Percentiles rank a stretch among this genome's conserved stretches.
Evolutionary conservation across 2,113 vertebrate genomes (phyloP).

Genomic region (Muntiacus muntjak): DNA sequence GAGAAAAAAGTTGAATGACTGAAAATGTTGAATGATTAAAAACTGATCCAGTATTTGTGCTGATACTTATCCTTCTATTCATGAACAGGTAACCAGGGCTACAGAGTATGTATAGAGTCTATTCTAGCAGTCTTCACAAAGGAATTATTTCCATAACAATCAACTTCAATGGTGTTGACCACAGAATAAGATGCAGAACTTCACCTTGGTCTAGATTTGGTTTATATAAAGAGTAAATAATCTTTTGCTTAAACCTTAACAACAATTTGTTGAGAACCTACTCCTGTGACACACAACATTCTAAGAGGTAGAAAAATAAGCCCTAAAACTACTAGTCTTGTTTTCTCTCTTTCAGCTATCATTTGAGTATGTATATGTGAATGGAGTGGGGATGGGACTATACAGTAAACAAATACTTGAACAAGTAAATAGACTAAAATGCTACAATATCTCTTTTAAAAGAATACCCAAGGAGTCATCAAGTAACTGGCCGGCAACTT

Average conservation of each 20-base stretch:
- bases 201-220: not conserved
- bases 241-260: not conserved
- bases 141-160: not conserved
- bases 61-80: not conserved
- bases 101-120: not conserved
- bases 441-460: not conserved
- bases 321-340: not conserved
- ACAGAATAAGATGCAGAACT: not conserved
- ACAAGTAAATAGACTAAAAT: not conserved
- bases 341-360: not conserved
- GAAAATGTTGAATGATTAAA: not conserved
- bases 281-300: not conserved
- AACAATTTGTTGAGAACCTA: not conserved
- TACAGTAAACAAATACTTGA: not conserved
- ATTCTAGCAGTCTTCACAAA: not conserved
- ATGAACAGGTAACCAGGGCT: not conserved
- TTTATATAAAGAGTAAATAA: not conserved
- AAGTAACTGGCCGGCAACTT: not conserved
- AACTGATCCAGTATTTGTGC: not conserved
- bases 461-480: not conserved
- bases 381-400: not conserved
- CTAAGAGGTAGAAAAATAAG: not conserved
- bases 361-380: not conserved
- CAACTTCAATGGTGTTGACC: not conserved
- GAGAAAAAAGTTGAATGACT: not conserved